These are phyloP conservation scores for Heptranchias perlo DNA, from an alignment of 2,113 vertebrate species.

Conservation along the genomic window DNA sequence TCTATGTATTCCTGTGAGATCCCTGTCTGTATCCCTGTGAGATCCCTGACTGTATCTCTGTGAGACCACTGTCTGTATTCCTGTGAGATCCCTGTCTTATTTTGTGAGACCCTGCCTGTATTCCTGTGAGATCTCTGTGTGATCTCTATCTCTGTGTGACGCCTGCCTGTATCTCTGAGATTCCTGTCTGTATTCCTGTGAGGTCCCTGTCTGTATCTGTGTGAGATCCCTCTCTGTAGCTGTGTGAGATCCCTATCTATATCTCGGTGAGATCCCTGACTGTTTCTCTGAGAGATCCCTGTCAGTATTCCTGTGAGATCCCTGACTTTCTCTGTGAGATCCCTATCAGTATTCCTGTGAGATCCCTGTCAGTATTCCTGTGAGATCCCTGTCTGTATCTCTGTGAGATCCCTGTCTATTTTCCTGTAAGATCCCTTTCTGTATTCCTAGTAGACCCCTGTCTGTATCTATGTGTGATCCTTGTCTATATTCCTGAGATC, in stretches of 20 bases:
- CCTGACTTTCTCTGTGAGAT: not conserved
- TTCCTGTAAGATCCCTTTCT: not conserved
- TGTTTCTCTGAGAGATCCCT: not conserved
- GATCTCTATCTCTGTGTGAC: not conserved
- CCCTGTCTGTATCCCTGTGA: not conserved
- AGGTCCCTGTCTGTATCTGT: not conserved
- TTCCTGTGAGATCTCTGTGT: not conserved
- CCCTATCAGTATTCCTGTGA: not conserved
- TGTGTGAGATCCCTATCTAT: not conserved
- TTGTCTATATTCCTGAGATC: not conserved
- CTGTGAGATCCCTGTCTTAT: not conserved
- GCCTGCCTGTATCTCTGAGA: not conserved
- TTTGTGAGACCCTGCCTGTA: not conserved
- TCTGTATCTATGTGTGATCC: not conserved
- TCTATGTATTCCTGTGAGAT: not conserved
- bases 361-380: not conserved
- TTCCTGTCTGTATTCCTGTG: not conserved
- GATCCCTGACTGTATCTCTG: not conserved
- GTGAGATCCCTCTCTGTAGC: not conserved
- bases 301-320: not conserved
- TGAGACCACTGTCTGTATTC: not conserved
- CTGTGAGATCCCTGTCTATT: not conserved
- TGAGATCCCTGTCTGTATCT: not conserved
- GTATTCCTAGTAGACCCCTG: not conserved
- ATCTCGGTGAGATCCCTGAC: not conserved